phyloP scores from a whole-genome alignment of 1,140 invertebrate species.

The Formica exsecta region DNA sequence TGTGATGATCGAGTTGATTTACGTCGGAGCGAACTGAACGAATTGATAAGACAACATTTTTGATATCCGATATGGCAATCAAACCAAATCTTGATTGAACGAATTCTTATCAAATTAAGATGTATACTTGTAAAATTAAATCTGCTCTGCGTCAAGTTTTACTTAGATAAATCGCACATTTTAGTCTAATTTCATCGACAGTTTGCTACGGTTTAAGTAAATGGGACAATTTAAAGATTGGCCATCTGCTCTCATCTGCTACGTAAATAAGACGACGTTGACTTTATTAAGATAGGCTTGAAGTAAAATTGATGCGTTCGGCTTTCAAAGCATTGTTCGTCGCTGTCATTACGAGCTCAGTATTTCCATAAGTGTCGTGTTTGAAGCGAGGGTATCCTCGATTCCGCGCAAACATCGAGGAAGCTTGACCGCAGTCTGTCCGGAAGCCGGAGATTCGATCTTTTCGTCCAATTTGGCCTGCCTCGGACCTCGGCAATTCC shows the following conservation, averaged over 20 bases:
- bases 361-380: not conserved
- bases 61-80: not conserved
- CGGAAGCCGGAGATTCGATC: constrained; percentile 72
- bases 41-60: not conserved
- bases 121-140: not conserved
- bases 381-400: not conserved
- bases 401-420: constrained; percentile 59
- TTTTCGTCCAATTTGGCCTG: constrained; percentile 62
- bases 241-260: too few species aligned
- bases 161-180: not conserved
- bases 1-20: not conserved
- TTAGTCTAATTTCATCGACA: not conserved
- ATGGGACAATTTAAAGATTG: not conserved
- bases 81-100: not conserved
- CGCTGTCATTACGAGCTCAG: not conserved
- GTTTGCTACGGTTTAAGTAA: not conserved
- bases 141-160: not conserved
- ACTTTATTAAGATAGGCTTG: not conserved
- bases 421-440: constrained; percentile 68
- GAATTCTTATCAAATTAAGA: not conserved
- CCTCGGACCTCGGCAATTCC: constrained; percentile 45
- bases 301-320: not conserved
- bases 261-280: too few species aligned
- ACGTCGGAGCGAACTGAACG: not conserved
- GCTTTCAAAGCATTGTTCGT: not conserved